Conservation (phyloP, 2,113 vertebrate genomes). For the Tretioscincus oriximinensis region DNA sequence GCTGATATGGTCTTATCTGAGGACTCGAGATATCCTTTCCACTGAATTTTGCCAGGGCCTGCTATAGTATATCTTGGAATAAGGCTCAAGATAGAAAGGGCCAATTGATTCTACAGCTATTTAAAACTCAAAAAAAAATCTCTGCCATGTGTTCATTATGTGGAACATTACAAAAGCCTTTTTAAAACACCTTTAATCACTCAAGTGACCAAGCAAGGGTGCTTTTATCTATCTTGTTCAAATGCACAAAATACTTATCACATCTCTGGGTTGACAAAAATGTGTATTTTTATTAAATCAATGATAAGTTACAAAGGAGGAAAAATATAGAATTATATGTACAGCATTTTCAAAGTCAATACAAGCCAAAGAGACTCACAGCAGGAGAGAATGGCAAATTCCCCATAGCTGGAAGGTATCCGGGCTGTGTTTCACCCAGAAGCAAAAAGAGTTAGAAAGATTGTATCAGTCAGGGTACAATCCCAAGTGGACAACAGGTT, state of each 20-base stretch:
- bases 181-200: not conserved
- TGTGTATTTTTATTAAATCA: constrained; percentile 71
- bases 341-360: constrained; percentile 66
- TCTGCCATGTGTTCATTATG: not conserved
- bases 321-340: constrained; percentile 72
- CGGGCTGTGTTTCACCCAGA: not conserved
- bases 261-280: constrained; percentile 27
- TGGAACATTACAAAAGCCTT: not conserved
- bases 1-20: not conserved
- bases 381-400: not conserved
- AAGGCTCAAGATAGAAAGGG: too few relatives aligned
- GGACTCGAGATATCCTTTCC: not conserved
- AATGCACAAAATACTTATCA: not conserved
- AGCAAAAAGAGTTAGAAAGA: not conserved
- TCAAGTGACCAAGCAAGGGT: too few relatives aligned
- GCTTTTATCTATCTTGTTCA: not conserved
- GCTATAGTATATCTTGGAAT: not conserved
- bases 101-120: not conserved
- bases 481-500: not conserved
- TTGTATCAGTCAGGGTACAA: constrained; percentile 18
- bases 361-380: constrained; percentile 43
- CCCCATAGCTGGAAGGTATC: constrained; percentile 15
- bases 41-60: too few relatives aligned
- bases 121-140: not conserved
- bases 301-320: constrained; percentile 72